phyloP scores from a whole-genome alignment of 2,888 invertebrate genomes.

The Eutolmus rufibarbis region DNA sequence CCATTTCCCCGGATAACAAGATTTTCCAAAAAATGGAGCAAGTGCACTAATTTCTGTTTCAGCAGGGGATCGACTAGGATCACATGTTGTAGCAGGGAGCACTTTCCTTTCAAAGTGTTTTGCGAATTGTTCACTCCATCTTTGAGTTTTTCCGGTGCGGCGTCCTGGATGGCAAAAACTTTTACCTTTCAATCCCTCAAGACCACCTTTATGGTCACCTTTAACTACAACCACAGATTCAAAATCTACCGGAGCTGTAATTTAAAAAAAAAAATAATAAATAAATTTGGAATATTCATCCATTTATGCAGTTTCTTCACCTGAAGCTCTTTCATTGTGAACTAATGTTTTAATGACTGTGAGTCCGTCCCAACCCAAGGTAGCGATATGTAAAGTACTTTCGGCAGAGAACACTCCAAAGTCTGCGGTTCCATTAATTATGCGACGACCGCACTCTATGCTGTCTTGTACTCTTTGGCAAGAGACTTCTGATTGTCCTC shows the following conservation, averaged over 20 bases:
- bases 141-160: conserved; percentile 56
- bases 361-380: conserved; percentile 61
- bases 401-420: conserved; percentile 70
- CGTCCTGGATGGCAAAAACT: conserved; percentile 74
- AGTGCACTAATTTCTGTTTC: conserved; percentile 71
- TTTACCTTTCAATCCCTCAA: conserved; percentile 64
- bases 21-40: conserved; percentile 70
- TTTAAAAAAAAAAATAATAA: neutral
- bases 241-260: conserved; percentile 61
- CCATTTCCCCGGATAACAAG: conserved; percentile 79
- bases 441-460: conserved; percentile 69
- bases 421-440: conserved; percentile 66
- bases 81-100: conserved; percentile 50
- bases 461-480: conserved; percentile 59
- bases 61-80: conserved; percentile 62
- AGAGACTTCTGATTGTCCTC: conserved; percentile 48
- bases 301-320: conserved; percentile 54
- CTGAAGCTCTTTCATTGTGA: conserved; percentile 57
- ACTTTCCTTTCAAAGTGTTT: conserved; percentile 67
- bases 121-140: conserved; percentile 69
- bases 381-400: conserved; percentile 67
- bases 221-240: conserved; percentile 70
- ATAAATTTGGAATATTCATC: neutral
- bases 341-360: conserved; percentile 65
- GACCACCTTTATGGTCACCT: conserved; percentile 59